Evolutionary conservation across 2,797 vertebrate genomes (phyloP).

Genomic region (Acipenser ruthenus): DNA sequence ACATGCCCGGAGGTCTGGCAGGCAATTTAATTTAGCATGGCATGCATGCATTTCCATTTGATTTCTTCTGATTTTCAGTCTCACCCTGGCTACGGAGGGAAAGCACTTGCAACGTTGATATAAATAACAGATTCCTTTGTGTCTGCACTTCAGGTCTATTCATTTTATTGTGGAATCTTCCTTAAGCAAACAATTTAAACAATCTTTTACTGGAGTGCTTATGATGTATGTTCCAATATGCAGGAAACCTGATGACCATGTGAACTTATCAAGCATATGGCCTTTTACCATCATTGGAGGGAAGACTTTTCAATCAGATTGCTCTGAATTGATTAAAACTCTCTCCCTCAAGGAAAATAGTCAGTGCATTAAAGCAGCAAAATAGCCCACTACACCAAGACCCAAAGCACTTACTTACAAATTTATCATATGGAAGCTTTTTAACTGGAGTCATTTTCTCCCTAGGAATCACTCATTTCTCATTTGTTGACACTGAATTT

Average conservation of each 20-base stretch:
- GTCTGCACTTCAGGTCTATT: too few relatives aligned
- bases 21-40: too few relatives aligned
- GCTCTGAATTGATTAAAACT: conserved; percentile 3
- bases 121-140: too few relatives aligned
- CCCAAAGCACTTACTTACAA: conserved; percentile 1
- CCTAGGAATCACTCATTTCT: not conserved
- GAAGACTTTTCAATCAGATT: not conserved
- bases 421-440: conserved; percentile 9
- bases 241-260: not conserved
- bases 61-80: too few relatives aligned
- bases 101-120: too few relatives aligned
- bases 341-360: not conserved
- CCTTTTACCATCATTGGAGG: not conserved
- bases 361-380: not conserved
- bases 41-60: too few relatives aligned
- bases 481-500: not conserved
- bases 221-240: conserved; percentile 1
- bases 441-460: not conserved
- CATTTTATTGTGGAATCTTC: too few relatives aligned
- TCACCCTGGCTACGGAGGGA: too few relatives aligned
- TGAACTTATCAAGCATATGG: not conserved
- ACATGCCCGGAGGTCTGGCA: too few relatives aligned
- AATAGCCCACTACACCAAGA: not conserved
- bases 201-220: not conserved
- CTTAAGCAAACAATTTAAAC: not conserved